Percentiles rank a stretch among this genome's conserved stretches.
Conservation (phyloP, 2,797 vertebrate genomes). For the Hemitrygon akajei region DNA sequence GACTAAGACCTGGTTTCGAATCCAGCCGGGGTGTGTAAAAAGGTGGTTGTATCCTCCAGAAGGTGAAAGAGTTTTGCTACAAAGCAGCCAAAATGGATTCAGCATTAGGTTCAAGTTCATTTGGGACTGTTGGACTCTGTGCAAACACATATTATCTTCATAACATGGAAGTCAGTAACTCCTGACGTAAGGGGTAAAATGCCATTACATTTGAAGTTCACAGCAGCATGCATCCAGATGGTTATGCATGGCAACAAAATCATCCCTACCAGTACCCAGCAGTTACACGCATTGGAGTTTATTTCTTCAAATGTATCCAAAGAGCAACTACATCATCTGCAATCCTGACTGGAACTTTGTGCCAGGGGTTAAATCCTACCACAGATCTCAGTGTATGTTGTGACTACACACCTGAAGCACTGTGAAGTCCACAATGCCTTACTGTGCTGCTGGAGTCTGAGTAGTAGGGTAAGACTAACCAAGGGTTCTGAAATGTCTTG, state of each 20-base stretch:
- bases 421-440: background rate
- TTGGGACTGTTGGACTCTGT: background rate
- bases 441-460: background rate
- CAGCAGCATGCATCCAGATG: conserved; percentile 26
- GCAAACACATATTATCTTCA: conserved; percentile 7
- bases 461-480: background rate
- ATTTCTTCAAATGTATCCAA: conserved; percentile 8
- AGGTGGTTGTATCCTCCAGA: background rate
- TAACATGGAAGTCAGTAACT: conserved; percentile 10
- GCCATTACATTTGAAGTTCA: background rate
- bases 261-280: conserved; percentile 4
- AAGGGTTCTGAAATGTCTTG: background rate
- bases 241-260: background rate
- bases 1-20: conserved; percentile 20
- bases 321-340: background rate
- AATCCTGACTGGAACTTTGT: background rate
- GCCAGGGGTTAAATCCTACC: background rate
- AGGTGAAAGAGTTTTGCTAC: background rate
- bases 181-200: background rate
- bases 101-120: conserved; percentile 13
- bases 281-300: background rate
- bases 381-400: background rate
- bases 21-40: conserved; percentile 17
- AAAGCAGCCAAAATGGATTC: background rate
- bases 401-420: background rate